Percentiles rank a stretch among this genome's conserved stretches.
Conservation (phyloP, 2,888 invertebrate species). For the Eulithis testata region DNA sequence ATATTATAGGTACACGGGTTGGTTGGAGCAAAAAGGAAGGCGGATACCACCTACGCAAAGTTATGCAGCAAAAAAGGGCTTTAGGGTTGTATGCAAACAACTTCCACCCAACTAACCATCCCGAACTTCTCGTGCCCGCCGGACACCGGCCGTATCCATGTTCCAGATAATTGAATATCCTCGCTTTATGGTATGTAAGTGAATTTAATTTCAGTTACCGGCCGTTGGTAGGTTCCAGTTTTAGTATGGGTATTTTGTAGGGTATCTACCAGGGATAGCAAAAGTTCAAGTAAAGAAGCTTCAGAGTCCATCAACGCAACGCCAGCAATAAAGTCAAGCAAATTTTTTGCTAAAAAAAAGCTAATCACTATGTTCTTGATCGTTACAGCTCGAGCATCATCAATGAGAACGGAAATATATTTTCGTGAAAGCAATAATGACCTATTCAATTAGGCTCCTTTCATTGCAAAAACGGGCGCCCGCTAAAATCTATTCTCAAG, state of each 20-base stretch:
- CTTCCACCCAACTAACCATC: slow-evolving; percentile 49
- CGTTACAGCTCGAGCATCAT: not conserved
- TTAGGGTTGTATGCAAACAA: slow-evolving; percentile 64
- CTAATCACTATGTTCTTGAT: not conserved
- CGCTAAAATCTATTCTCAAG: slow-evolving; percentile 36
- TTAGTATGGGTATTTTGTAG: not conserved
- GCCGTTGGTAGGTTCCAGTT: not conserved
- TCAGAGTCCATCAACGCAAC: not conserved
- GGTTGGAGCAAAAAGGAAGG: slow-evolving; percentile 24
- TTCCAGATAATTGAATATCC: slow-evolving; percentile 59
- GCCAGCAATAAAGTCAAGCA: not conserved
- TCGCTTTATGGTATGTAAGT: slow-evolving; percentile 33
- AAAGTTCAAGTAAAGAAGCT: not conserved
- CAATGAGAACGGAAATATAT: slow-evolving; percentile 11
- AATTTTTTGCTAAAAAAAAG: not conserved
- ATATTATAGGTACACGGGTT: not conserved
- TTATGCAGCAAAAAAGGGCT: slow-evolving; percentile 42
- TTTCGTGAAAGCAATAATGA: slow-evolving; percentile 15
- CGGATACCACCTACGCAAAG: slow-evolving; percentile 19
- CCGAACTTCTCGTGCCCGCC: slow-evolving; percentile 40
- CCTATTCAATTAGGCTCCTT: slow-evolving; percentile 25
- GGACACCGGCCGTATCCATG: slow-evolving; percentile 55
- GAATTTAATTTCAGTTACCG: slow-evolving; percentile 26
- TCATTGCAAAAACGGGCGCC: slow-evolving; percentile 33
- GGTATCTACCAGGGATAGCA: not conserved